These are phyloP conservation scores for Epizoanthus scotinus DNA, from an alignment of 92 coral and sea anemone species.

Conservation along the genomic window DNA sequence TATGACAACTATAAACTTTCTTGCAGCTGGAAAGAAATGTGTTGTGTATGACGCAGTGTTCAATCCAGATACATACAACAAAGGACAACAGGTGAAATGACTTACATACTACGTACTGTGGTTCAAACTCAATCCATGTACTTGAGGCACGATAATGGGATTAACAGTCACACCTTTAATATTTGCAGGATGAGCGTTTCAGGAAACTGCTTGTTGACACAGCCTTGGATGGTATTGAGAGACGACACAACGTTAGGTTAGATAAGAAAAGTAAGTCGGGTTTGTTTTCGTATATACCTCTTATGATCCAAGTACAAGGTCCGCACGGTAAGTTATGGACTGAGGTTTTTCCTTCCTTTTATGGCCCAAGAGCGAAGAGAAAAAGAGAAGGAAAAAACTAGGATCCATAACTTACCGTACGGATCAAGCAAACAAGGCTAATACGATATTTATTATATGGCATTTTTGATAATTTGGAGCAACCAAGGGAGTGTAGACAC, in stretches of 20 bases:
- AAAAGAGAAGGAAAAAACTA: too few relatives aligned
- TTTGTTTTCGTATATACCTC: too few relatives aligned
- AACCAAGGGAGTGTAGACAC: too few relatives aligned
- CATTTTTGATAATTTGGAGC: too few relatives aligned
- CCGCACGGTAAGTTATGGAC: too few relatives aligned
- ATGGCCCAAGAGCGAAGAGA: too few relatives aligned
- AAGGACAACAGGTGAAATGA: constrained; percentile 73
- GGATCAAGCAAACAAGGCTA: too few relatives aligned
- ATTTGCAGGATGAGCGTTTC: constrained; percentile 71
- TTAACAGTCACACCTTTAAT: too few relatives aligned
- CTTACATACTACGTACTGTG: not conserved
- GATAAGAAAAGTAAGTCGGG: constrained; percentile 86
- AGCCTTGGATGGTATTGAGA: constrained; percentile 85
- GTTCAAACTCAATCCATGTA: not conserved
- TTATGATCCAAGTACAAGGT: too few relatives aligned
- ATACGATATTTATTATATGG: too few relatives aligned
- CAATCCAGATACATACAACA: constrained; percentile 85
- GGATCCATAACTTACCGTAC: too few relatives aligned
- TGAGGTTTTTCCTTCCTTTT: too few relatives aligned
- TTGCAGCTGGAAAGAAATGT: constrained; percentile 90
- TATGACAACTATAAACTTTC: not conserved
- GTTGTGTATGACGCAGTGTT: constrained; percentile 86
- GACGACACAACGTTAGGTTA: constrained; percentile 67
- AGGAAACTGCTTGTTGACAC: constrained; percentile 86
- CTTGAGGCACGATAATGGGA: not conserved